Percentiles rank a stretch among this genome's conserved stretches.
Conservation (phyloP, 2,113 vertebrate genomes). For the Paradoxurus hermaphroditus region DNA sequence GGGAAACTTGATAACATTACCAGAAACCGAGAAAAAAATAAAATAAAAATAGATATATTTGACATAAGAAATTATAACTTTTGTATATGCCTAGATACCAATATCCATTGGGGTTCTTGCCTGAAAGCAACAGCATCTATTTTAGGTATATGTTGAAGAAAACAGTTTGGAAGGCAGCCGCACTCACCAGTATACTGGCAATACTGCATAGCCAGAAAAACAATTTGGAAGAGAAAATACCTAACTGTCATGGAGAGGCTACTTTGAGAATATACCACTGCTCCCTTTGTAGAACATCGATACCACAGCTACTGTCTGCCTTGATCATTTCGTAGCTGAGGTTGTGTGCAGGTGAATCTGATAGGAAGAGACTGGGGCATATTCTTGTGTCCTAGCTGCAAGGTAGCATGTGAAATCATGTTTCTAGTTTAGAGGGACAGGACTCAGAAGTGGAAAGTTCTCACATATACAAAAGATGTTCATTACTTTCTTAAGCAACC, state of each 20-base stretch:
- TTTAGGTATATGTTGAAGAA: neutral
- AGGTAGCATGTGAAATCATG: neutral
- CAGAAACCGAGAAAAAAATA: neutral
- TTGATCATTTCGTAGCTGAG: neutral
- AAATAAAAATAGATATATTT: neutral
- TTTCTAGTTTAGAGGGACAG: neutral
- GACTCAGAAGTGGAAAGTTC: neutral
- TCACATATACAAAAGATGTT: neutral
- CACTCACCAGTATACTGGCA: neutral
- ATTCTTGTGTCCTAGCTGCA: neutral
- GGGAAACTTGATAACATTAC: neutral
- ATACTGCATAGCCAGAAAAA: neutral
- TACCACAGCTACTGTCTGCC: neutral
- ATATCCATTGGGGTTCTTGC: neutral
- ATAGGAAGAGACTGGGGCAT: neutral
- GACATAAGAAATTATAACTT: constrained; percentile 1
- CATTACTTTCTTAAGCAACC: neutral
- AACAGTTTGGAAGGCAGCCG: neutral
- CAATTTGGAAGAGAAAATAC: neutral
- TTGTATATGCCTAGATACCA: neutral
- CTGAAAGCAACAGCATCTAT: neutral
- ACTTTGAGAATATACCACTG: neutral
- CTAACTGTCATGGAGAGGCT: neutral
- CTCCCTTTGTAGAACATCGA: neutral
- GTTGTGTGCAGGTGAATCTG: neutral